Percentiles rank a stretch among this genome's conserved stretches.
Evolutionary conservation across 2,888 invertebrate species (phyloP).

Genomic region (Agriopis leucophaearia): DNA sequence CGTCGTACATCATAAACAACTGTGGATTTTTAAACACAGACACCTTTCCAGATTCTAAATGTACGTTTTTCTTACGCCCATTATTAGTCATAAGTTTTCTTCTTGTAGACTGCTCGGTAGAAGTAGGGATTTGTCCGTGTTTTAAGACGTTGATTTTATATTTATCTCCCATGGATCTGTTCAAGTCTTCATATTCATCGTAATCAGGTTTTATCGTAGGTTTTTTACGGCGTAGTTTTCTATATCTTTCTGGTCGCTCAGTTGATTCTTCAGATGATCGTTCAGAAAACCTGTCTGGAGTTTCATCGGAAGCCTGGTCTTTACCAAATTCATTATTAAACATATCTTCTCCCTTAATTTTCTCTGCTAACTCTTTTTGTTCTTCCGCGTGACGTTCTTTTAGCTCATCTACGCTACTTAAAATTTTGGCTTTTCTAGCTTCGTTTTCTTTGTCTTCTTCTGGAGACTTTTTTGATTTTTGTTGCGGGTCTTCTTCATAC

Average conservation of each 20-base stretch:
- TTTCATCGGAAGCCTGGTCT: slow-evolving; percentile 25
- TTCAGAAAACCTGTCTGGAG: slow-evolving; percentile 19
- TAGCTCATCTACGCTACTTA: slow-evolving; percentile 73
- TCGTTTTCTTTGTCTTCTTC: slow-evolving; percentile 66
- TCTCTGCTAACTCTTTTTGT: slow-evolving; percentile 71
- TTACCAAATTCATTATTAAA: slow-evolving; percentile 62
- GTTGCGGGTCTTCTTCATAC: slow-evolving; percentile 58
- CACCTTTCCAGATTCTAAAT: slow-evolving; percentile 60
- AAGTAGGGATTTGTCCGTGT: slow-evolving; percentile 28
- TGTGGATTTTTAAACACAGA: slow-evolving; percentile 76
- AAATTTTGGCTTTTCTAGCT: slow-evolving; percentile 70
- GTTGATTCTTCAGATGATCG: slow-evolving; percentile 46
- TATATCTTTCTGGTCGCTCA: slow-evolving; percentile 47
- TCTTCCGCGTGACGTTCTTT: slow-evolving; percentile 75
- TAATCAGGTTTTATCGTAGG: slow-evolving; percentile 55
- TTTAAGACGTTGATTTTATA: slow-evolving; percentile 56
- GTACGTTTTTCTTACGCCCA: slow-evolving; percentile 49
- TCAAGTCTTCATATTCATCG: slow-evolving; percentile 70
- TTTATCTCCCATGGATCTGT: slow-evolving; percentile 60
- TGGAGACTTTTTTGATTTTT: slow-evolving; percentile 55
- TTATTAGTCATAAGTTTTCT: slow-evolving; percentile 44
- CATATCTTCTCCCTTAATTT: slow-evolving; percentile 73
- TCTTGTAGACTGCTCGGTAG: slow-evolving; percentile 45
- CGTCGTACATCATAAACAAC: slow-evolving; percentile 66
- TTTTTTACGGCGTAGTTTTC: slow-evolving; percentile 32